Base-by-base conservation (phyloP, 2,797 vertebrate species). In the Sandelia bainsii region DNA sequence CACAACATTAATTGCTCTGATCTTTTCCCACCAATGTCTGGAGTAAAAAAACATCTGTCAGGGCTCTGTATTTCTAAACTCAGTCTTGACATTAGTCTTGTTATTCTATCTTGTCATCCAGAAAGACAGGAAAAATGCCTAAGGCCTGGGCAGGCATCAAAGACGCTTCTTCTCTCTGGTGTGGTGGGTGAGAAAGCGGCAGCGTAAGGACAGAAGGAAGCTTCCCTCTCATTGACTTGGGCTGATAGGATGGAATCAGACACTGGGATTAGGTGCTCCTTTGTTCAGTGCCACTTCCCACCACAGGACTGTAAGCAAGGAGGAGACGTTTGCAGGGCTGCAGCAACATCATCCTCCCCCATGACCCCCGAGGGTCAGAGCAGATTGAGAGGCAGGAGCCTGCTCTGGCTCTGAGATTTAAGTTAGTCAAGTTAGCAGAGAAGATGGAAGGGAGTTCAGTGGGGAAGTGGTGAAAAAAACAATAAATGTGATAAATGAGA, bases 231-330 rank as follows among this genome's bases (percentile, higher is more conserved):
- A 91, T 83, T 95, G 93, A 91, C 91, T 93, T 90, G 67, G 80
- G 83, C 79, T 95, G 95, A 95, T 90, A 89, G 90, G 91, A 96
- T 95, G 87, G 93, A 93, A 91, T 93, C 91, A 93, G 95, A 95
- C 95, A 95, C 89, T 92, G 68, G 94, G 94, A 96, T 96, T 95
- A 95, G 87, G 76, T 70, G 81, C 77, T 71, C 89, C 91, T 94
- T 96, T 95, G 94, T 95, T 80, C 85, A 79, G 82, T 89, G 89
- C 90, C 91, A 93, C 93, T 95, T 94, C 93, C 93, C 94, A 94
- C 91, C 92, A 68, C 87, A 67, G 93, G 90, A 92, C 87, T 92
- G 86, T 88, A 91, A 87, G 92, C 88, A 91, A 93, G 93, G 87
- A 93, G 93, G 92, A 93, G 93, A 94, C 77, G 80, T 88, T 81